Conservation (phyloP, 2,888 invertebrate species). For the Latrodectus hesperus region DNA sequence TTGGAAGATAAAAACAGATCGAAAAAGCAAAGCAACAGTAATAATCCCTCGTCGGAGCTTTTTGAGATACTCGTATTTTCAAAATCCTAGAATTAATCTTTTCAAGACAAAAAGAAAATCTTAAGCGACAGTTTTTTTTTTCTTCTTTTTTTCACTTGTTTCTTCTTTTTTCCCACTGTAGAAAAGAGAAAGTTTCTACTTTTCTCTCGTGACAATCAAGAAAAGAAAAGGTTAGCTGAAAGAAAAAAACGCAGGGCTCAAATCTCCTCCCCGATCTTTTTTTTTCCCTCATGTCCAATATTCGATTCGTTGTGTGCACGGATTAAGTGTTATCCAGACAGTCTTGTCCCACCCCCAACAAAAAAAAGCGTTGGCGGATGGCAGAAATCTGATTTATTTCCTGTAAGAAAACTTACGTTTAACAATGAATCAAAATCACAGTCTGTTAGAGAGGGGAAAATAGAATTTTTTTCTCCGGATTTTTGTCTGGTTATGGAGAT, state of each 20-base stretch:
- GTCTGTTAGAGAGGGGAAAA: too few relatives aligned
- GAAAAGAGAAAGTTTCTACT: not conserved
- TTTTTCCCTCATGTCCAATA: too few relatives aligned
- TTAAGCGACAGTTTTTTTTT: too few relatives aligned
- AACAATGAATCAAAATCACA: too few relatives aligned
- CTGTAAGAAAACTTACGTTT: not conserved
- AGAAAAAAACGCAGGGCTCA: too few relatives aligned
- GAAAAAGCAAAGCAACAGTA: too few relatives aligned
- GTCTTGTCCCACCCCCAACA: not conserved
- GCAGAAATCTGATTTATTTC: not conserved
- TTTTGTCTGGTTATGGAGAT: too few relatives aligned
- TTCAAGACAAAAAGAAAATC: not conserved
- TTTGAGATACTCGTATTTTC: not conserved
- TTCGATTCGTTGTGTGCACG: not conserved
- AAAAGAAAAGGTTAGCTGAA: too few relatives aligned
- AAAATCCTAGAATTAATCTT: constrained; percentile 2
- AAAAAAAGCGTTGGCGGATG: not conserved
- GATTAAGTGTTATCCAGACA: constrained; percentile 5
- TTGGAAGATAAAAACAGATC: too few relatives aligned
- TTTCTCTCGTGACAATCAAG: not conserved
- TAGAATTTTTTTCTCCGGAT: too few relatives aligned
- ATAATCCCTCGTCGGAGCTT: not conserved
- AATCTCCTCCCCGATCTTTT: too few relatives aligned
- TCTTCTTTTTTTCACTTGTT: too few relatives aligned
- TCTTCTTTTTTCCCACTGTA: not conserved